A percentile compares a stretch with the other conserved stretches of the same genome.
Evolutionary conservation across 2,888 invertebrate species (phyloP).

Genomic region (Heteromyza rotundicornis): DNA sequence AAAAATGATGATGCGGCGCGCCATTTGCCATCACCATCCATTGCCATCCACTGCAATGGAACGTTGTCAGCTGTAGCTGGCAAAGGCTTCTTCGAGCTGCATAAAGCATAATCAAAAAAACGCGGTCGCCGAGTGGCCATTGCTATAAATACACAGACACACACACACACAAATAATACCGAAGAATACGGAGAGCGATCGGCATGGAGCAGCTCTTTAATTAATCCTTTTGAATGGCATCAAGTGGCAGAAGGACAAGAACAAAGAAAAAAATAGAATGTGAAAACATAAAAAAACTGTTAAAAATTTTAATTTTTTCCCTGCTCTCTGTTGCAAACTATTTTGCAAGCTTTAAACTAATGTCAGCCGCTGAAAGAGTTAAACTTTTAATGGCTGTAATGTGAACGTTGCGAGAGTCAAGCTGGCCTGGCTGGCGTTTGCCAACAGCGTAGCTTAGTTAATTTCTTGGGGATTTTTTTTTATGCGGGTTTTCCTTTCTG

Average conservation of each 20-base stretch:
- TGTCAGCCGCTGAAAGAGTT: slow-evolving; percentile 33
- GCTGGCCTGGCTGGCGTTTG: slow-evolving; percentile 11
- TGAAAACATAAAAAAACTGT: slow-evolving; percentile 1
- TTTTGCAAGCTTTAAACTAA: slow-evolving; percentile 45
- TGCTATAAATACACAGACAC: too few relatives aligned
- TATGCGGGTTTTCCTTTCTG: slow-evolving; percentile 20
- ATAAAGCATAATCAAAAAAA: slow-evolving; percentile 7
- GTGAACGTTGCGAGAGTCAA: slow-evolving; percentile 43
- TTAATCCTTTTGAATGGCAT: slow-evolving; percentile 27
- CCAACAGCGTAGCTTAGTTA: slow-evolving; percentile 11
- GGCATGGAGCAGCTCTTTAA: slow-evolving; percentile 10
- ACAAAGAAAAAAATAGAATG: slow-evolving; percentile 7
- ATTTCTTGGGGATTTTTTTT: too few relatives aligned
- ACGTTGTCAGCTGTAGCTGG: background rate
- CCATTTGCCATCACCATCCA: background rate
- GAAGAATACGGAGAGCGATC: background rate
- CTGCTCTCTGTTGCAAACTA: slow-evolving; percentile 42
- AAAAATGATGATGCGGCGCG: slow-evolving; percentile 26
- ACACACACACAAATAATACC: too few relatives aligned
- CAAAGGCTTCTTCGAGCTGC: slow-evolving; percentile 3
- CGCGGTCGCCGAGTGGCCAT: background rate
- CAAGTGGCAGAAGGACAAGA: slow-evolving; percentile 13
- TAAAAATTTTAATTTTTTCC: slow-evolving; percentile 4
- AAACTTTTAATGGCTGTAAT: slow-evolving; percentile 43
- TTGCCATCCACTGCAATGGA: too few relatives aligned